These are phyloP conservation scores for Epicauta chinensis DNA, from an alignment of 1,140 invertebrate species.

Conservation along the genomic window DNA sequence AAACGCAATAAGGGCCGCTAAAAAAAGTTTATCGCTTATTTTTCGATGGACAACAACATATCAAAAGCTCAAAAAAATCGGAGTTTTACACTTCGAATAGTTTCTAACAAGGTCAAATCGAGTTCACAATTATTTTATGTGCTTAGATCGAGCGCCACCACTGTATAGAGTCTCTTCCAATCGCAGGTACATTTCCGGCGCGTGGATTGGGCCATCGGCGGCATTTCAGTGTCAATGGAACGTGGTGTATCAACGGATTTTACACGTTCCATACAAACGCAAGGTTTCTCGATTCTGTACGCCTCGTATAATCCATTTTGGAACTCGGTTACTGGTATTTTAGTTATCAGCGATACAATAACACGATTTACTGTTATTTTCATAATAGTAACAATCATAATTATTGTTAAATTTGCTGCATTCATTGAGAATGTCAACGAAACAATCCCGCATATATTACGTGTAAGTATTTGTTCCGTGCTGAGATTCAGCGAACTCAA, in stretches of 20 bases:
- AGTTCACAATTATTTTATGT: no score
- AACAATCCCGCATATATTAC: background rate
- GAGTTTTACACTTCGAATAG: no score
- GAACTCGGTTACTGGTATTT: background rate
- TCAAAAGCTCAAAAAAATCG: no score
- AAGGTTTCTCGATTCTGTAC: constrained; percentile 8
- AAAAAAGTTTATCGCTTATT: no score
- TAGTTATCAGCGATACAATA: no score
- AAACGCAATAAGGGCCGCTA: no score
- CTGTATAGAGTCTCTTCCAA: no score
- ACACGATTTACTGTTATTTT: background rate
- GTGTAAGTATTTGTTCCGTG: background rate
- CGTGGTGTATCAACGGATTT: constrained; percentile 7
- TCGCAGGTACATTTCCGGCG: no score
- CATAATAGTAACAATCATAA: background rate
- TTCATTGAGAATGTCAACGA: background rate
- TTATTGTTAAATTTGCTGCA: background rate
- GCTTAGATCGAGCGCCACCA: no score
- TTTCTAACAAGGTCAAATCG: no score
- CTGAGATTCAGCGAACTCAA: background rate
- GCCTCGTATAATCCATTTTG: background rate
- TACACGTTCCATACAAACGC: constrained; percentile 11
- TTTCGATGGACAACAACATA: no score
- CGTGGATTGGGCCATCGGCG: constrained; percentile 16
- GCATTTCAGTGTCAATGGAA: constrained; percentile 9